These are phyloP conservation scores for Oreochromis tanganicae DNA, from an alignment of 2,113 vertebrate species.

Conservation along the genomic window DNA sequence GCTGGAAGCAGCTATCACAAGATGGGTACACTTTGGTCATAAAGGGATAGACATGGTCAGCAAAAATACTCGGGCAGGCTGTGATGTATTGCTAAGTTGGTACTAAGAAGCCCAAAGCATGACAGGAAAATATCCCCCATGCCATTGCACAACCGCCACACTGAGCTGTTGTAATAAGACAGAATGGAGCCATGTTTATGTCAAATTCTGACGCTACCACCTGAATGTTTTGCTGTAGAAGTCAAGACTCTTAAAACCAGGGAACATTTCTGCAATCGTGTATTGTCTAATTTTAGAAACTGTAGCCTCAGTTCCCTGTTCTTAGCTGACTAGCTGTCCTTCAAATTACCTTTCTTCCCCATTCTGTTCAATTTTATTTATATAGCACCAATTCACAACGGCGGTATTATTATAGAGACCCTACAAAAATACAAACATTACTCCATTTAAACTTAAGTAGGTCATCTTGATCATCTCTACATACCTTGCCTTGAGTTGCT, in stretches of 20 bases:
- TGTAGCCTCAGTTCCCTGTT: background rate
- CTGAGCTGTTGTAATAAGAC: background rate
- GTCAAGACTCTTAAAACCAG: background rate
- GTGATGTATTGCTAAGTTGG: background rate
- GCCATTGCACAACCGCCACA: background rate
- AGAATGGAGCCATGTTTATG: background rate
- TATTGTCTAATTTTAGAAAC: background rate
- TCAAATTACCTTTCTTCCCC: background rate
- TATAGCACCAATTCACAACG: background rate
- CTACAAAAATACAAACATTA: background rate
- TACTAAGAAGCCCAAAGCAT: background rate
- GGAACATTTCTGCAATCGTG: background rate
- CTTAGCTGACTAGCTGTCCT: background rate
- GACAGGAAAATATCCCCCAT: background rate
- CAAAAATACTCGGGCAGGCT: background rate
- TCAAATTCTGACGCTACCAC: background rate
- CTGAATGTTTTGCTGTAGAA: background rate
- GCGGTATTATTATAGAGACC: background rate
- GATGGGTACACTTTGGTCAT: background rate
- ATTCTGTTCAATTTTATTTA: background rate
- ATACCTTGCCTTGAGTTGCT: background rate
- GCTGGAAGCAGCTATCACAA: background rate
- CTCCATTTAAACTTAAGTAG: background rate
- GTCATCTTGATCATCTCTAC: background rate
- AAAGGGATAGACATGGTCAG: background rate